Percentiles rank a stretch among this genome's conserved stretches.
phyloP scores from a whole-genome alignment of 2,113 vertebrate genomes.

The Cavia aperea region DNA sequence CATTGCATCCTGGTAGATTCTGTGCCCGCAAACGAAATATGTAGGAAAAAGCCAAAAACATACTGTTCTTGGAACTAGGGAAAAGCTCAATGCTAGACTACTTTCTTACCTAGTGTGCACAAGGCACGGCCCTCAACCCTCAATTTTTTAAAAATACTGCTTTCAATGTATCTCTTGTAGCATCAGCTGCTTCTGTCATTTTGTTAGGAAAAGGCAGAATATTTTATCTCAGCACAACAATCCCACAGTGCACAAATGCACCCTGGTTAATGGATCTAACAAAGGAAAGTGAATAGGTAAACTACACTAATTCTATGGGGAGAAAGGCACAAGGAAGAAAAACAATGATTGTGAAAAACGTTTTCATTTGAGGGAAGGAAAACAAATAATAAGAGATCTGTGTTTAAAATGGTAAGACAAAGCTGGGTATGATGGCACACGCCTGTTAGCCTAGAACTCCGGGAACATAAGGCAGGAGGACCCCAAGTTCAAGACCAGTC shows the following conservation, averaged over 20 bases:
- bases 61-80: neutral
- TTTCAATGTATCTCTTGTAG: neutral
- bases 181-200: neutral
- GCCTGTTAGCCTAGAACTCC: neutral
- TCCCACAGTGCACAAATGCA: neutral
- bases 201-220: neutral
- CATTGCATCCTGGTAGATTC: neutral
- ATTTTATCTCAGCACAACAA: neutral
- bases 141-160: neutral
- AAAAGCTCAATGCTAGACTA: neutral
- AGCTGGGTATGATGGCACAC: neutral
- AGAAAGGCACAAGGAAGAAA: neutral
- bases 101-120: neutral
- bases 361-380: neutral
- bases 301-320: neutral
- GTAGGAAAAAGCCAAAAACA: neutral
- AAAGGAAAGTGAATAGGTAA: neutral
- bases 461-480: neutral
- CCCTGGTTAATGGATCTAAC: neutral
- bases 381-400: neutral
- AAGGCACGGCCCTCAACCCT: neutral
- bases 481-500: neutral
- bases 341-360: neutral
- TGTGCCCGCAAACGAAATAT: neutral
- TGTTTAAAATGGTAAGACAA: neutral